Conservation (phyloP, 1,140 invertebrate species). For the Zophobas morio region DNA sequence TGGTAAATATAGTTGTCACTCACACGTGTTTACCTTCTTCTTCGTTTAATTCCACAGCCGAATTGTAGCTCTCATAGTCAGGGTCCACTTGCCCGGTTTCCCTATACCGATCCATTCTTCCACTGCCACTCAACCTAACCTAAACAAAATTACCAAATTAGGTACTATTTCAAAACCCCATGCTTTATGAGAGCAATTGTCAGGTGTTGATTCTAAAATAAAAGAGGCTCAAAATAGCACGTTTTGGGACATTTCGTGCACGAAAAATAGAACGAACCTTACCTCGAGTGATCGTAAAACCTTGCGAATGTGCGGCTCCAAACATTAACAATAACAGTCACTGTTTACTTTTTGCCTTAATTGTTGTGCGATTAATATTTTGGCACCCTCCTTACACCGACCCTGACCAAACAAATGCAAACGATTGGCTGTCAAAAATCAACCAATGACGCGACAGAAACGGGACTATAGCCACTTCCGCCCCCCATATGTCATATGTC, state of each 20-base stretch:
- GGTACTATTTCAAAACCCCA: not conserved
- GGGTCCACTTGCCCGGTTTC: conserved; percentile 59
- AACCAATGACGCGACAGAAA: not conserved
- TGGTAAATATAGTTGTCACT: conserved; percentile 15
- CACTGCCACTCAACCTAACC: not conserved
- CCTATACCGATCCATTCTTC: conserved; percentile 31
- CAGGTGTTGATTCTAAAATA: conserved; percentile 16
- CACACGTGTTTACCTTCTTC: conserved; percentile 57
- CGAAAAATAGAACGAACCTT: too few species aligned
- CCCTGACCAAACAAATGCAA: conserved; percentile 4
- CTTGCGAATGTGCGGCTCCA: too few species aligned
- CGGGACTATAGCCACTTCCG: not conserved
- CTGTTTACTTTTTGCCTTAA: conserved; percentile 35
- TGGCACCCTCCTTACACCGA: conserved; percentile 23
- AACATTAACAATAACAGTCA: not conserved
- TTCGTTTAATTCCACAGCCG: conserved; percentile 58
- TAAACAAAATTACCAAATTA: too few species aligned
- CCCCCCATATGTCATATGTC: not conserved
- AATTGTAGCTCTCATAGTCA: conserved; percentile 61
- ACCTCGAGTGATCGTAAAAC: too few species aligned
- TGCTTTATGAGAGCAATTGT: not conserved
- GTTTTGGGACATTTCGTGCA: too few species aligned
- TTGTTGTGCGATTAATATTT: conserved; percentile 6
- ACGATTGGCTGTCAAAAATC: not conserved
- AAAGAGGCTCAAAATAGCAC: conserved; percentile 19